phyloP scores from a whole-genome alignment of 2,113 vertebrate species.

The Alethe castanea region DNA sequence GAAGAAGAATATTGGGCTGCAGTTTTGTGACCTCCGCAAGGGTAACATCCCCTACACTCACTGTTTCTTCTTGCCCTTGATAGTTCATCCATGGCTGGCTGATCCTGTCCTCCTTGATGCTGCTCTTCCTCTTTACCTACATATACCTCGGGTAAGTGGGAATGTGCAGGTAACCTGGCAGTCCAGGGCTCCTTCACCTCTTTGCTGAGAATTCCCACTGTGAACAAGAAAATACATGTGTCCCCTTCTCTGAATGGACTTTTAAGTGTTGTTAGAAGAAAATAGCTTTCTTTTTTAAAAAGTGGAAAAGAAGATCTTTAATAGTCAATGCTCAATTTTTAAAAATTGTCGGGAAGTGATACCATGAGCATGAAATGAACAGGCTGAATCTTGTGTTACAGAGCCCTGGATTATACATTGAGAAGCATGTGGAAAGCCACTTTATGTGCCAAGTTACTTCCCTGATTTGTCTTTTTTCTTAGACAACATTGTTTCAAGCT shows the following conservation, averaged over 20 bases:
- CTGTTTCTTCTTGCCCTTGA: slow-evolving; percentile 1
- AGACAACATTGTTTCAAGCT: not conserved
- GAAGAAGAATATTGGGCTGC: not conserved
- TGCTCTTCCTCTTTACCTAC: slow-evolving; percentile 96
- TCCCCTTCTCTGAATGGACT: not conserved
- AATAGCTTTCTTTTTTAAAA: not conserved
- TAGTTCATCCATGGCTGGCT: slow-evolving; percentile 98
- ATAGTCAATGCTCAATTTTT: not conserved
- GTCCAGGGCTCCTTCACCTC: not conserved
- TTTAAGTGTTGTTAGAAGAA: not conserved
- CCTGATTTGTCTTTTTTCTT: not conserved
- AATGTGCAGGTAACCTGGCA: not conserved
- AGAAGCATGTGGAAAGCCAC: not conserved
- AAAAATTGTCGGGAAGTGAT: not conserved
- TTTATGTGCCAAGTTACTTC: not conserved
- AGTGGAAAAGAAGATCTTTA: not conserved
- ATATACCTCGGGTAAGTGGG: slow-evolving; percentile 87
- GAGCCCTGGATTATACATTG: not conserved
- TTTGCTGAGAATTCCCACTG: not conserved
- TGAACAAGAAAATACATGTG: not conserved
- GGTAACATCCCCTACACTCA: not conserved
- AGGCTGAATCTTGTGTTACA: not conserved
- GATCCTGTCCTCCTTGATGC: slow-evolving; percentile 94
- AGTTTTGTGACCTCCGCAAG: not conserved
- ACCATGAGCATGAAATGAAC: not conserved